phyloP scores from a whole-genome alignment of 2,113 vertebrate species.

The Oophaga pumilio region DNA sequence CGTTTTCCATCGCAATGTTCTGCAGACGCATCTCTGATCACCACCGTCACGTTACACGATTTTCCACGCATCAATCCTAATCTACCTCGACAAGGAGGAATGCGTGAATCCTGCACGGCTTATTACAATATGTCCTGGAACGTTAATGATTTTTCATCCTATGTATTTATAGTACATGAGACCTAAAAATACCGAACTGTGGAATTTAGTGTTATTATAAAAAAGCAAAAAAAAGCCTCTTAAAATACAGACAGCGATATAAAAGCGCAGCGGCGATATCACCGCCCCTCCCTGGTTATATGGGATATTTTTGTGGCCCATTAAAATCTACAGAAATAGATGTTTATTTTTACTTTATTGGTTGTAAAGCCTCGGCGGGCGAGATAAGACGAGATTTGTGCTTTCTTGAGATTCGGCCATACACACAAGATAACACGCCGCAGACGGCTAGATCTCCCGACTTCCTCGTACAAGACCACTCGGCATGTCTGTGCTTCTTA shows the following conservation, averaged over 20 bases:
- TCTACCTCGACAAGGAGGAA: background rate
- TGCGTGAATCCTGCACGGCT: too few relatives aligned
- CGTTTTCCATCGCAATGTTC: background rate
- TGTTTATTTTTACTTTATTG: background rate
- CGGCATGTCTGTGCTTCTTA: too few relatives aligned
- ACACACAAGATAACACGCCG: too few relatives aligned
- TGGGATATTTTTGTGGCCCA: background rate
- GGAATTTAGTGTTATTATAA: constrained; percentile 26
- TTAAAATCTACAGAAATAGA: constrained; percentile 10
- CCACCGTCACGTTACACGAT: background rate
- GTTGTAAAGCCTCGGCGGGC: background rate
- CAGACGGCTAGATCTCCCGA: too few relatives aligned
- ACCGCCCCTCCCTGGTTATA: background rate
- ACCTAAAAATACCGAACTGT: background rate
- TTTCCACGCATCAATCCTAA: background rate
- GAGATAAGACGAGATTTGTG: background rate
- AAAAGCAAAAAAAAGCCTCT: background rate
- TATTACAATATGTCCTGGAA: background rate
- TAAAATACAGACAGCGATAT: background rate
- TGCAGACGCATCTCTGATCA: too few relatives aligned
- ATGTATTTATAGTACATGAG: background rate
- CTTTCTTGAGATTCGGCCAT: too few relatives aligned
- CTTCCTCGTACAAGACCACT: too few relatives aligned
- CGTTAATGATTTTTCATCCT: background rate
- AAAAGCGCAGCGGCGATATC: background rate